Evolutionary conservation across 2,113 vertebrate species (phyloP), one percentile per base, ranked within the genome.

Genomic region (Nycticebus coucang): DNA sequence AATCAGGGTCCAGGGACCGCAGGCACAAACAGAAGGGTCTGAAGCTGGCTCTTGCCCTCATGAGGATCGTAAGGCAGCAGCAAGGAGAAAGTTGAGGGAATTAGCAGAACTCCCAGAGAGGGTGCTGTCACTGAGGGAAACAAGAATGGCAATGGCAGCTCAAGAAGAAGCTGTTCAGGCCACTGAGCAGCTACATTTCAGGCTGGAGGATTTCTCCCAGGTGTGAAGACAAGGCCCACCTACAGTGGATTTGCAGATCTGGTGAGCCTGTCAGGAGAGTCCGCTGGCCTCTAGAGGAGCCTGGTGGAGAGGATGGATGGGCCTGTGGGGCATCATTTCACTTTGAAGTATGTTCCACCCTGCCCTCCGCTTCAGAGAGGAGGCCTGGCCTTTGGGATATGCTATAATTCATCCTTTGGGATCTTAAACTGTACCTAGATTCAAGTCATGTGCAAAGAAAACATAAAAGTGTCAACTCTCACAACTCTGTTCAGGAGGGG

Each of bases 61-160:
- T 18, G 35, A 59, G 33, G 4, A 59, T 53, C n/a, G 33, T 11
- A 53, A 24, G 74, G 14, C 57, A 30, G 2, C 59, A 8, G 13
- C 8, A 17, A 69, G 15, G 9, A 81, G 0, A 66, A n/a, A 37
- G 4, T 35, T 35, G n/a, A 74, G 33, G 60, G 2, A 21, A 41
- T 72, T 62, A 55, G 12, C 6, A 60, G 19, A 15, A 10, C n/a
- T 0, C 5, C n/a, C 5, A 1, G 15, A 50, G n/a, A 30, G 6
- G 1, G 3, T 41, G 14, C 11, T 37, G 15, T 89, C 10, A 28
- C 55, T 26, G 17, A 74, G 24, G 5, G 4, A 59, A 50, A n/a
- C 8, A 33, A 41, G 13, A 57, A 72, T 18, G 37, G 53, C 9
- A 19, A 4, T 15, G 53, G 50, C 28, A 86, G 18, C 15, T 82